Base-by-base conservation (phyloP, 2,113 vertebrate species). In the Pedetes capensis region DNA sequence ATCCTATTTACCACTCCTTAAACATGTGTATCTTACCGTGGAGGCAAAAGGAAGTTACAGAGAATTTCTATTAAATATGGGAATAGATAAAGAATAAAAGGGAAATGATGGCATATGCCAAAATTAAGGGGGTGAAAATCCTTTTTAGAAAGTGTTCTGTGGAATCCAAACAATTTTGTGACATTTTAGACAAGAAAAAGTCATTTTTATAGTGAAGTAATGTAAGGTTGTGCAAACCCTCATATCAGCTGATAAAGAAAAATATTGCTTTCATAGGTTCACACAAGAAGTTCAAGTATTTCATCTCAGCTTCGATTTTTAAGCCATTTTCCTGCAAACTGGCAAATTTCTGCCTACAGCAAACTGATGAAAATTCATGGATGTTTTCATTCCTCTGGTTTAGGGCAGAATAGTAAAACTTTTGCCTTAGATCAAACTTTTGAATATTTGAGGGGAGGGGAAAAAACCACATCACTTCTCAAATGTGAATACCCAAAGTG, bases 331-430 rank as follows among this genome's bases (percentile, higher is more conserved):
- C 78, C 90, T 95, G 95, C 96, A 95, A 97, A 97, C 96, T 96
- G 93, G 97, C 96, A 97, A 96, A 97, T 96, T 97, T 97, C 96
- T 97, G 95, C 96, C 97, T 97, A 82, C 79, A 97, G 97, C 95
- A 97, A 97, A 96, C 96, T 97, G 97, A 97, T 97, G 97, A 97
- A 97, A 97, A 97, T 97, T 97, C 97, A 97, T 97, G 89, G 96
- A 63, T 97, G 91, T 97, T 97, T 97, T 97, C 86, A 96, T 97
- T 96, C 91, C 86, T 95, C 32, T 66, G 91, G 91, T 97, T 97
- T 96, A 96, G 95, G 89, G 74, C 94, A 95, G 89, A 97, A 97
- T 96, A 97, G 96, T 97, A 97, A 96, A 97, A 97, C 96, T 97
- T 97, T 96, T 96, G 96, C 97, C 93, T 96, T 91, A 96, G 96